phyloP scores from a whole-genome alignment of 2,797 vertebrate genomes.

The Hippoglossus hippoglossus region DNA sequence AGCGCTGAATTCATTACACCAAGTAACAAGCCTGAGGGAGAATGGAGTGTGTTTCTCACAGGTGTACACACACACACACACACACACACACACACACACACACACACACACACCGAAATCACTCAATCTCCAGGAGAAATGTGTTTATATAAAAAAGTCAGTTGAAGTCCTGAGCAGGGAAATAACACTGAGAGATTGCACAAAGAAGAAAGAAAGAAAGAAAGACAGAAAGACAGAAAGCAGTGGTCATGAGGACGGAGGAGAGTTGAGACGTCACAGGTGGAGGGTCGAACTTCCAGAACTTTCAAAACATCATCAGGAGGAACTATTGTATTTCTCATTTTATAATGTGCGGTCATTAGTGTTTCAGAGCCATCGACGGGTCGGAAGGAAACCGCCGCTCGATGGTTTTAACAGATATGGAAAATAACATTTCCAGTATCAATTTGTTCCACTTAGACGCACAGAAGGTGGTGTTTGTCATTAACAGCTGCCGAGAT shows the following conservation, averaged over 20 bases:
- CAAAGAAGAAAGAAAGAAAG: neutral
- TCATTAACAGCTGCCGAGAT: slow-evolving; percentile 20
- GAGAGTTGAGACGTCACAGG: neutral
- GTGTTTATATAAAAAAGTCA: slow-evolving; percentile 18
- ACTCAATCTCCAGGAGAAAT: slow-evolving; percentile 7
- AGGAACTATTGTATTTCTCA: no score
- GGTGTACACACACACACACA: slow-evolving; percentile 20
- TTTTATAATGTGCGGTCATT: no score
- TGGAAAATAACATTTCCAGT: no score
- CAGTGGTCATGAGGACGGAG: neutral
- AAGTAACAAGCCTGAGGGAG: no score
- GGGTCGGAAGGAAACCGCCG: no score
- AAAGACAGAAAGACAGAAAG: neutral
- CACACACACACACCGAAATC: neutral
- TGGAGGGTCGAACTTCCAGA: neutral
- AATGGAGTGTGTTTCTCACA: slow-evolving; percentile 20
- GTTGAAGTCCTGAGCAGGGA: slow-evolving; percentile 2
- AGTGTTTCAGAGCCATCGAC: no score
- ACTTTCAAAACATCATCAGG: neutral
- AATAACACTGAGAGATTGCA: neutral
- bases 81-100: neutral
- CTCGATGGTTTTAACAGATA: no score
- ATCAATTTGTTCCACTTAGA: no score
- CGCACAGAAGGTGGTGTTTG: no score
- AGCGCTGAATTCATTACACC: no score